Evolutionary conservation across 2,797 vertebrate species (phyloP), one percentile per base, ranked within the genome.

Genomic region (Lacerta viridis): DNA sequence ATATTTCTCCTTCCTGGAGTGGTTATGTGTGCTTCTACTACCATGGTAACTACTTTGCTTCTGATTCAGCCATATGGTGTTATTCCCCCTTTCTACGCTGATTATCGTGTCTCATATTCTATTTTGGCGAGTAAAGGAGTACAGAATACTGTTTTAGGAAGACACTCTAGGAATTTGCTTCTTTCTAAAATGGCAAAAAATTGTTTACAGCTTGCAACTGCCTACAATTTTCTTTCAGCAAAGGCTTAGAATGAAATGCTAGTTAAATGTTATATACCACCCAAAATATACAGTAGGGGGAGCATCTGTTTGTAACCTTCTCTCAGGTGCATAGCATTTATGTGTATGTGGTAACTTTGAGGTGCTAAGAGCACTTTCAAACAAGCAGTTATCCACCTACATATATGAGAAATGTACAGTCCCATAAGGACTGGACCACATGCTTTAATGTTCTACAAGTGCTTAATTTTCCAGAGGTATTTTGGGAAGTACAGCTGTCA

Each of bases 1-100:
- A 84, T 71, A 74, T 7, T 69, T 74, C 50, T n/a, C n/a, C 83
- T 71, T 55, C 43, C 68, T 84, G 18, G 25, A 61, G 23, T 39
- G 50, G 39, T 9, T 23, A 41, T 75, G 18, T 84, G 23, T 75
- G 50, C 71, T 75, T 75, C 71, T 75, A 61, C 71, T 74, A 61
- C 83, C 83, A 84, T 75, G 50, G 83, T 59, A 84, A 84, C 83
- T 75, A 29, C 3, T 39, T 75, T 74, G n/a, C 83, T 84, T 84
- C 11, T 84, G 25, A 61, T 29, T 75, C 33, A 75, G 33, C 83
- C 83, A 84, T 84, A 84, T 84, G 83, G 83, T 84, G 50, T 61
- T 61, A 61, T 84, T 84, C 71, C 11, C 33, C 33, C 23, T 55
- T 83, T 71, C 46, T 20, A 55, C 4, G 11, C n/a, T 39, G 33